Evolutionary conservation across 1,140 invertebrate species (phyloP).

Genomic region (Teleopsis dalmanni): DNA sequence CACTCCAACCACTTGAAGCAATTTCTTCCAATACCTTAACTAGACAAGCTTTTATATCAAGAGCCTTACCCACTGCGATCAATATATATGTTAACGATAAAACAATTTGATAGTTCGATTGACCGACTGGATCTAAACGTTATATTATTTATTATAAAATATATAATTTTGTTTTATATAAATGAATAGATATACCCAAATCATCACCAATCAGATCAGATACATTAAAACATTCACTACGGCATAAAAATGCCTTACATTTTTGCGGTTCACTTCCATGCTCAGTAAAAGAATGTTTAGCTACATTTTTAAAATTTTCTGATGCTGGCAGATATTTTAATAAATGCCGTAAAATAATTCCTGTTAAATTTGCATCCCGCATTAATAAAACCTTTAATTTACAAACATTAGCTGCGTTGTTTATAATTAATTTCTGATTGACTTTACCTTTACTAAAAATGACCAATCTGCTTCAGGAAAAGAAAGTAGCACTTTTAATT

Average conservation of each 20-base stretch:
- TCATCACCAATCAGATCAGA: conserved; percentile 31
- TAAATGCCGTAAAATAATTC: conserved; percentile 44
- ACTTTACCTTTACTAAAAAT: conserved; percentile 61
- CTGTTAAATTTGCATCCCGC: too few species aligned
- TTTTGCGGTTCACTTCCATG: conserved; percentile 27
- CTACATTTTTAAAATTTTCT: conserved; percentile 39
- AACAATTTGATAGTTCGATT: conserved; percentile 47
- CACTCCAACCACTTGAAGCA: conserved; percentile 53
- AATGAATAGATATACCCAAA: conserved; percentile 21
- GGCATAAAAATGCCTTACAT: conserved; percentile 61
- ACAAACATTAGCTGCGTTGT: too few species aligned
- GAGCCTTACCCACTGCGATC: conserved; percentile 51
- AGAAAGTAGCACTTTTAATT: conserved; percentile 60
- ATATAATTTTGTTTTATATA: background rate
- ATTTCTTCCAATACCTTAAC: conserved; percentile 55
- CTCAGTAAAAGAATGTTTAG: conserved; percentile 31
- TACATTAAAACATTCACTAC: conserved; percentile 45
- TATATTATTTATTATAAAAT: background rate
- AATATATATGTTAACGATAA: conserved; percentile 52
- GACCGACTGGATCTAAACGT: conserved; percentile 35
- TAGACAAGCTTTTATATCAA: conserved; percentile 54
- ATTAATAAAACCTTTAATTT: too few species aligned
- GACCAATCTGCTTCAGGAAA: conserved; percentile 70
- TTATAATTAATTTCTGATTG: too few species aligned
- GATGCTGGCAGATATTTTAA: conserved; percentile 39